A percentile compares a stretch with the other conserved stretches of the same genome.
Evolutionary conservation across 2,113 vertebrate species (phyloP).

Genomic region (Toxostoma redivivum): DNA sequence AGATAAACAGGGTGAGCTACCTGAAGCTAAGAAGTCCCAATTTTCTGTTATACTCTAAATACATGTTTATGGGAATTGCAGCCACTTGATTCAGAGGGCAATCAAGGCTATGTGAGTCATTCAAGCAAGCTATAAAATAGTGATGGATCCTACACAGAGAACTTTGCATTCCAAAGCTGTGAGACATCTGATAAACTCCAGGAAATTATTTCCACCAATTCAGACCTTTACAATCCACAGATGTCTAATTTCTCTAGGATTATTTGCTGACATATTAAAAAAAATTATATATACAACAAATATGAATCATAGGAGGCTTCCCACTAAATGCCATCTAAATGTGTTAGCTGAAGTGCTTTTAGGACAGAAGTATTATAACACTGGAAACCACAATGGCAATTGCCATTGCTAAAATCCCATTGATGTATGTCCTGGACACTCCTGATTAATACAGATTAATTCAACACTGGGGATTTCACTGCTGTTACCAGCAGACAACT

Average conservation of each 20-base stretch:
- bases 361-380: neutral
- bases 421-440: neutral
- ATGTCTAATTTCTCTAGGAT: neutral
- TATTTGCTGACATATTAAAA: slow-evolving; percentile 17
- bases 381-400: neutral
- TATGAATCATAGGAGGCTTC: neutral
- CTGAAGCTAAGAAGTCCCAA: neutral
- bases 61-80: neutral
- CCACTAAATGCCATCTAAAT: neutral
- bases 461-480: neutral
- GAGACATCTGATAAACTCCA: neutral
- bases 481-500: neutral
- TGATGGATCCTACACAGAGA: neutral
- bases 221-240: slow-evolving; percentile 9
- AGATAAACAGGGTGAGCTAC: neutral
- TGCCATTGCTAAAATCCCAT: neutral
- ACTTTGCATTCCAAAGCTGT: neutral
- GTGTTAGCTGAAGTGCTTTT: neutral
- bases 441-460: neutral
- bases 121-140: neutral
- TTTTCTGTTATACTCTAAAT: neutral
- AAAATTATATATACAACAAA: neutral
- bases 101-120: neutral
- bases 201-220: neutral
- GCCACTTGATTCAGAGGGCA: neutral